phyloP scores from a whole-genome alignment of 2,888 invertebrate genomes.

The Lasius platythorax region DNA sequence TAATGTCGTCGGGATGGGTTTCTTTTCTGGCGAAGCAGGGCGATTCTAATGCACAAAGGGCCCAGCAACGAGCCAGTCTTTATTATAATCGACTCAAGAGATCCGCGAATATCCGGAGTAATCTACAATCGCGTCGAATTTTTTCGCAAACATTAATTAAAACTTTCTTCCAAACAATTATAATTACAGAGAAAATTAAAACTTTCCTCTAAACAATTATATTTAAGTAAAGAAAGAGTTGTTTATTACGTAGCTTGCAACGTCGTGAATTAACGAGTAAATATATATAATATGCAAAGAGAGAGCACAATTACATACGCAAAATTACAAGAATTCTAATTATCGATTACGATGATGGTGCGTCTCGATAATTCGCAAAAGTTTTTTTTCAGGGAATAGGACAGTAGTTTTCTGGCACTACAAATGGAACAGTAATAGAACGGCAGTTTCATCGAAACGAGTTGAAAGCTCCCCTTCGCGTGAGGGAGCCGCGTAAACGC shows the following conservation, averaged over 20 bases:
- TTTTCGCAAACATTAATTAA: neutral
- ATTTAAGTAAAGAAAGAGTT: neutral
- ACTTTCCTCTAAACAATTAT: neutral
- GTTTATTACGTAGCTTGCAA: neutral
- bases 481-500: constrained; percentile 62
- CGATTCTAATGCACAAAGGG: constrained; percentile 34
- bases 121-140: neutral
- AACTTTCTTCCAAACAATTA: neutral
- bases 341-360: constrained; percentile 44
- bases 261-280: neutral
- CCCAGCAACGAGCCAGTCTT: neutral
- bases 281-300: neutral
- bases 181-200: neutral
- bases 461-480: constrained; percentile 68
- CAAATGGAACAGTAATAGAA: constrained; percentile 74
- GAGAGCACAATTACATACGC: neutral
- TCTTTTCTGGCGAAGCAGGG: constrained; percentile 22
- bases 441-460: constrained; percentile 71
- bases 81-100: constrained; percentile 23
- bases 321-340: constrained; percentile 4
- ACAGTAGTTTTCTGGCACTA: constrained; percentile 65
- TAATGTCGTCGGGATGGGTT: constrained; percentile 44
- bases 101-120: neutral
- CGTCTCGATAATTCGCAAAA: constrained; percentile 70
- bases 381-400: constrained; percentile 62